These are phyloP conservation scores for Enteromius argenteus DNA, from an alignment of 2,797 vertebrate genomes.

Conservation along the genomic window DNA sequence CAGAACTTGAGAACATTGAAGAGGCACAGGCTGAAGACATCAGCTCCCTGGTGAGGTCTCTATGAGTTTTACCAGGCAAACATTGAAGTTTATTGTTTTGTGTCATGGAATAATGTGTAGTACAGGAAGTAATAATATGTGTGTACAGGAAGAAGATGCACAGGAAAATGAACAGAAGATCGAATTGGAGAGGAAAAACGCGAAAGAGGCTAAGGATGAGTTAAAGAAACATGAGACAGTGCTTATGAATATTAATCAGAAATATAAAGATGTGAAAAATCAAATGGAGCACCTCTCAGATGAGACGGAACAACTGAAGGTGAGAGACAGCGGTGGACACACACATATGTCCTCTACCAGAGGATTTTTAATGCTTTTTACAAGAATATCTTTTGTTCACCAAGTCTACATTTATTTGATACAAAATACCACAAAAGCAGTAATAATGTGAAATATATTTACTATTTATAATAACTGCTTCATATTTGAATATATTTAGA, in stretches of 20 bases:
- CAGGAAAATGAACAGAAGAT: constrained; percentile 64
- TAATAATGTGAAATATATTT: neutral
- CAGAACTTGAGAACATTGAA: constrained; percentile 65
- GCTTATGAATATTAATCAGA: constrained; percentile 35
- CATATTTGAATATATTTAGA: neutral
- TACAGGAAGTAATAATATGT: no score
- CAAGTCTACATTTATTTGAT: neutral
- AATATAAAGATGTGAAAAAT: constrained; percentile 21
- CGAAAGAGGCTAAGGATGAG: constrained; percentile 54
- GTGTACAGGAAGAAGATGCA: constrained; percentile 62
- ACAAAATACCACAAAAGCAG: neutral
- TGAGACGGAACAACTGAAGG: constrained; percentile 61
- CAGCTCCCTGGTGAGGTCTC: constrained; percentile 60
- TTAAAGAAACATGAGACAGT: constrained; percentile 48
- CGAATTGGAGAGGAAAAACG: constrained; percentile 55
- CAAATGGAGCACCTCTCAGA: constrained; percentile 58
- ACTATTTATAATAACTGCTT: neutral
- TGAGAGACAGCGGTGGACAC: constrained; percentile 6
- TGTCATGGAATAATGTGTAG: neutral
- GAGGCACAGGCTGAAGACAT: constrained; percentile 62
- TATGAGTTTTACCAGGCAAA: neutral
- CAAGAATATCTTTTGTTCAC: neutral
- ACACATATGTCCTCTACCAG: neutral
- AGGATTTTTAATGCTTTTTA: neutral
- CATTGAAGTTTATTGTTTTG: neutral